Evolutionary conservation across 2,797 vertebrate species (phyloP).

Genomic region (Gadopsis bispinosus): DNA sequence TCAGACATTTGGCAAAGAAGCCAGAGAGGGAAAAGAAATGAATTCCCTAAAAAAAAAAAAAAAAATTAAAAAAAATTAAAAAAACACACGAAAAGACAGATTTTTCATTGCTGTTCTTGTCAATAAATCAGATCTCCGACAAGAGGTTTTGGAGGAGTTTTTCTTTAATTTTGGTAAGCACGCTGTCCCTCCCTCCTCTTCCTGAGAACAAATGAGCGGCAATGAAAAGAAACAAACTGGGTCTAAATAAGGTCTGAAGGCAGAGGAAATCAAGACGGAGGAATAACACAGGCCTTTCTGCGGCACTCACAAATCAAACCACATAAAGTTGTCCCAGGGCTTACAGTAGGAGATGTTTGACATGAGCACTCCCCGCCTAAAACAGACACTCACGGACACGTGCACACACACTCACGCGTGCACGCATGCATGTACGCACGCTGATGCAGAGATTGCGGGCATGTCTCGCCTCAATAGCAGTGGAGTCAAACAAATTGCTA

Average conservation of each 20-base stretch:
- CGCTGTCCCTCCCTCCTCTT: slow-evolving; percentile 1
- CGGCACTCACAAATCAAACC: slow-evolving; percentile 67
- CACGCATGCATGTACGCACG: slow-evolving; percentile 11
- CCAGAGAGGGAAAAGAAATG: slow-evolving; percentile 27
- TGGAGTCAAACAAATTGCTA: slow-evolving; percentile 80
- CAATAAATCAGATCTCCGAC: slow-evolving; percentile 65
- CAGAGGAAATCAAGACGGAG: slow-evolving; percentile 65
- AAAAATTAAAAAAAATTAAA: background rate
- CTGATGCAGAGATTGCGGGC: slow-evolving; percentile 67
- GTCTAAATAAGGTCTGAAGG: slow-evolving; percentile 67
- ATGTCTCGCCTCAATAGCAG: slow-evolving; percentile 71
- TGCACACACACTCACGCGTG: background rate
- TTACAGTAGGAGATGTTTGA: slow-evolving; percentile 71
- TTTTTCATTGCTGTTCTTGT: slow-evolving; percentile 66
- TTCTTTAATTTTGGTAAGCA: slow-evolving; percentile 4
- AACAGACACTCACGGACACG: slow-evolving; percentile 29
- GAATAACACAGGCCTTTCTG: slow-evolving; percentile 47
- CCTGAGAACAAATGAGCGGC: slow-evolving; percentile 59
- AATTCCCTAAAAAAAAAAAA: background rate
- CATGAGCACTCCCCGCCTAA: slow-evolving; percentile 49
- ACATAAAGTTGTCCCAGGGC: slow-evolving; percentile 60
- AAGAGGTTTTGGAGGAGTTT: slow-evolving; percentile 43
- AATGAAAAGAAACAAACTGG: slow-evolving; percentile 33
- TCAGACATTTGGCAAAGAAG: slow-evolving; percentile 56
- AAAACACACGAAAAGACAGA: background rate